Evolutionary conservation across 2,797 vertebrate species (phyloP).

Genomic region (Chaetodon trifasciatus): DNA sequence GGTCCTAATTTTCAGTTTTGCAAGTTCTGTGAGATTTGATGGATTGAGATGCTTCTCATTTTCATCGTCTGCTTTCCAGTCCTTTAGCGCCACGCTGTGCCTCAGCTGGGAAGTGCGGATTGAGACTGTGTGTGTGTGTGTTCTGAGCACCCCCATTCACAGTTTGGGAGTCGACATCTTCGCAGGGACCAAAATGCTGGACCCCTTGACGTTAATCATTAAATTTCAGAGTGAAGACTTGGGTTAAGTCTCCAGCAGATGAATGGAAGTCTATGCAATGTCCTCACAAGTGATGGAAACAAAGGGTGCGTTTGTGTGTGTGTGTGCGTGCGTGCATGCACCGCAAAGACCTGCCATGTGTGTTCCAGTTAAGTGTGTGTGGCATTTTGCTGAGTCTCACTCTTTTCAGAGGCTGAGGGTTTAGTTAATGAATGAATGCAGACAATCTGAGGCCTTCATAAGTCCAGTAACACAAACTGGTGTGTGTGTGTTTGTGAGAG

Average conservation of each 20-base stretch:
- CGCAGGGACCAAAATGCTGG: too few species aligned
- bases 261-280: too few species aligned
- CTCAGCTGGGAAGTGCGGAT: conserved; percentile 14
- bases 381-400: conserved; percentile 23
- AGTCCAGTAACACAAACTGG: neutral
- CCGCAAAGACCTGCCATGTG: too few species aligned
- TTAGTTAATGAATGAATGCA: neutral
- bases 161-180: too few species aligned
- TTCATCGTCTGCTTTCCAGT: conserved; percentile 13
- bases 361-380: conserved; percentile 10
- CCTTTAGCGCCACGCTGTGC: conserved; percentile 75
- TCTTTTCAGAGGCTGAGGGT: conserved; percentile 13
- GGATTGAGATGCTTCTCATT: conserved; percentile 14
- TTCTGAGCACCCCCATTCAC: too few species aligned
- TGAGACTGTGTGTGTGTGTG: neutral
- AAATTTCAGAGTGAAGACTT: too few species aligned
- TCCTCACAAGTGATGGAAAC: too few species aligned
- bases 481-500: neutral
- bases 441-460: neutral
- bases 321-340: neutral
- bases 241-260: too few species aligned
- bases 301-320: neutral
- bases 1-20: conserved; percentile 42
- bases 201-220: too few species aligned
- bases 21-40: conserved; percentile 38